Conservation (phyloP, 2,888 invertebrate genomes). For the Strigamia maritima region DNA sequence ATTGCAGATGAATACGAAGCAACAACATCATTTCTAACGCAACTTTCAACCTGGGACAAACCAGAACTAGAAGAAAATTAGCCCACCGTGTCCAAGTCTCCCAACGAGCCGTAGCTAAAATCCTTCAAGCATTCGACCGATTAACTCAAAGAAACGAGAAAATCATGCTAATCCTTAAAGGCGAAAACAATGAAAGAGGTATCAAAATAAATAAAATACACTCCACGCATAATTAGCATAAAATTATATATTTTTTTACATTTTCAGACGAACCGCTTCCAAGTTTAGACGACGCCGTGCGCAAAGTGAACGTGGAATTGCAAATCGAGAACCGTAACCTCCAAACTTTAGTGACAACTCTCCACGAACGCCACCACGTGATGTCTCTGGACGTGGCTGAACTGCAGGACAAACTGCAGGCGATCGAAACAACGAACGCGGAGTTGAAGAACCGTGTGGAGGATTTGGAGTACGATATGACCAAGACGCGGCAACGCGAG, state of each 20-base stretch:
- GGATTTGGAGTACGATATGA: slow-evolving; percentile 87
- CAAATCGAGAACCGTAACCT: slow-evolving; percentile 86
- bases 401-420: slow-evolving; percentile 79
- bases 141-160: slow-evolving; percentile 94
- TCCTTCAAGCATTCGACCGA: slow-evolving; percentile 93
- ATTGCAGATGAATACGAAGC: slow-evolving; percentile 89
- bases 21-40: slow-evolving; percentile 91
- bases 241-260: not conserved
- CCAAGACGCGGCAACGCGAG: slow-evolving; percentile 73
- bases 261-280: slow-evolving; percentile 61
- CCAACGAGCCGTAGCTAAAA: slow-evolving; percentile 92
- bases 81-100: slow-evolving; percentile 95
- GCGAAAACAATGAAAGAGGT: slow-evolving; percentile 59
- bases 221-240: not conserved
- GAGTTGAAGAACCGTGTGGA: slow-evolving; percentile 94
- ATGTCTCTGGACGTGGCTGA: slow-evolving; percentile 87
- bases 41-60: slow-evolving; percentile 95
- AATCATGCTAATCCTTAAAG: slow-evolving; percentile 81
- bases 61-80: slow-evolving; percentile 91
- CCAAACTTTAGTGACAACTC: slow-evolving; percentile 82
- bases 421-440: slow-evolving; percentile 89
- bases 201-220: slow-evolving; percentile 29
- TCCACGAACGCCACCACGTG: slow-evolving; percentile 90
- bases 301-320: slow-evolving; percentile 79
- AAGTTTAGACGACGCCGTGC: slow-evolving; percentile 74